These are phyloP conservation scores for Myopa tessellatipennis DNA, from an alignment of 2,888 invertebrate species.

Conservation along the genomic window DNA sequence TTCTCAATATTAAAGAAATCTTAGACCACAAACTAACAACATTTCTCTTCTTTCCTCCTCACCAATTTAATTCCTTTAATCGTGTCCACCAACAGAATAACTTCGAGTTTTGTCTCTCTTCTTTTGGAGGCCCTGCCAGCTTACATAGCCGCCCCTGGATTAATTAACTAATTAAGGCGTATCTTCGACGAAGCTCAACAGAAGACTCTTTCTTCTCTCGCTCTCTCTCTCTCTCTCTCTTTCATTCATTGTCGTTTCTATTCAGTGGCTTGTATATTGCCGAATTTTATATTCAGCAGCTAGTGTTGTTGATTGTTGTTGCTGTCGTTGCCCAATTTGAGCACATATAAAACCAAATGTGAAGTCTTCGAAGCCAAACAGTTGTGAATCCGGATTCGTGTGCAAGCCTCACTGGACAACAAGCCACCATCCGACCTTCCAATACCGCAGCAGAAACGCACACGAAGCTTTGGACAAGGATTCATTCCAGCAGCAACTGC, in stretches of 20 bases:
- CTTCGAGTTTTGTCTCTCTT: not conserved
- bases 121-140: not conserved
- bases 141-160: not conserved
- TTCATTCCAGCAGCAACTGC: not conserved
- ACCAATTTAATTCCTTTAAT: too few relatives aligned
- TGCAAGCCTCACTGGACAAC: not conserved
- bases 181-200: not conserved
- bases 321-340: not conserved
- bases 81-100: not conserved
- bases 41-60: too few relatives aligned
- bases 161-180: not conserved
- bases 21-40: too few relatives aligned
- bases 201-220: not conserved
- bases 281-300: conserved; percentile 20
- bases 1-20: too few relatives aligned
- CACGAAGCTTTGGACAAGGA: not conserved
- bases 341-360: conserved; percentile 44
- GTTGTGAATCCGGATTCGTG: conserved; percentile 34
- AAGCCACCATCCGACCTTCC: not conserved
- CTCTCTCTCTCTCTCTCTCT: conserved; percentile 2
- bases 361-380: conserved; percentile 37
- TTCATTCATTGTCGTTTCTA: not conserved
- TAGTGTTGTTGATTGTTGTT: conserved; percentile 14
- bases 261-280: not conserved
- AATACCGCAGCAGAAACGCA: not conserved